Conservation (phyloP, 2,888 invertebrate genomes). For the Limenitis arthemis region DNA sequence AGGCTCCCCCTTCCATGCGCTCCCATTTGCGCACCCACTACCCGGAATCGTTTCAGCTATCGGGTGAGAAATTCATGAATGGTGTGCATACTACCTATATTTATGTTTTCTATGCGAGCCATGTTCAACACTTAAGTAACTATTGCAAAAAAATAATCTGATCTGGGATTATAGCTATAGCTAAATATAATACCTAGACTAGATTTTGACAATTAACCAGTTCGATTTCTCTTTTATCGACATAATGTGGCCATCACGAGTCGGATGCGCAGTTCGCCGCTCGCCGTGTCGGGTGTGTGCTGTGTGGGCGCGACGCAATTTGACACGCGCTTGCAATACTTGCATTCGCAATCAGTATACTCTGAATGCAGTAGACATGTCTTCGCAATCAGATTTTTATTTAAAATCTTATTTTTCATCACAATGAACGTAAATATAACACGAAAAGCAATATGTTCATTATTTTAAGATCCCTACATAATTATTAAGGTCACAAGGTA, state of each 20-base stretch:
- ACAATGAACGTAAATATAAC: too few species aligned
- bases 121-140: slow-evolving; percentile 4
- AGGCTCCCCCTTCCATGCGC: slow-evolving; percentile 36
- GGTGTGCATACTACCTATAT: slow-evolving; percentile 39
- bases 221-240: slow-evolving; percentile 16
- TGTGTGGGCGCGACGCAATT: slow-evolving; percentile 54
- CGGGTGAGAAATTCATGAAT: slow-evolving; percentile 54
- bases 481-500: too few species aligned
- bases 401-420: slow-evolving; percentile 3
- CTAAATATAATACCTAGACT: background rate
- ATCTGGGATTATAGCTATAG: background rate
- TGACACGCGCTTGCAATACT: slow-evolving; percentile 58
- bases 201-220: background rate
- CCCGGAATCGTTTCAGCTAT: slow-evolving; percentile 32
- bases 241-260: slow-evolving; percentile 21
- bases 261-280: slow-evolving; percentile 19
- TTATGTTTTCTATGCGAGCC: slow-evolving; percentile 10
- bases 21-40: slow-evolving; percentile 31
- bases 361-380: slow-evolving; percentile 24
- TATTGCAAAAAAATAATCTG: background rate
- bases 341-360: slow-evolving; percentile 51
- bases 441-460: too few species aligned
- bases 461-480: too few species aligned
- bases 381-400: slow-evolving; percentile 3
- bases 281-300: slow-evolving; percentile 10